Base-by-base conservation (phyloP, 2,888 invertebrate species). In the Chrysopilus asiliformis region DNA sequence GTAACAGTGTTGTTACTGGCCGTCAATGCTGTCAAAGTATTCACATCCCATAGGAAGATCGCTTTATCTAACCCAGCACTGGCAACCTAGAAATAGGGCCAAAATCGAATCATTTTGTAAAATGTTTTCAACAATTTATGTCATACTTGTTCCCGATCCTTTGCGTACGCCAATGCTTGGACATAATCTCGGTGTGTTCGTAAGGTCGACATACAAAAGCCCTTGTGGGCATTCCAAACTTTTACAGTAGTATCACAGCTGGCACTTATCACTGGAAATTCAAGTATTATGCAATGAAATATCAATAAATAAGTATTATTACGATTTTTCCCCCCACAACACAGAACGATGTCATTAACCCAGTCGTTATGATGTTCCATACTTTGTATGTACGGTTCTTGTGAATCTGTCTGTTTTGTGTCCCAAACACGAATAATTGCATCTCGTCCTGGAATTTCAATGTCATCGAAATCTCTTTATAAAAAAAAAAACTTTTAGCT, bases 351-450 rank as follows among this genome's bases (percentile, higher is more conserved):
- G 65, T 98, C 98, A 65, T 98, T 98, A 32, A 98, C 95, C 98
- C 98, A 98, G 64, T 98, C 98, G 3, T 95, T 97, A 60, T 98
- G 98, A 64, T 98, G 97, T 60, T 98, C 97, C 93, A 99, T 91
- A 19, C 94, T 91, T 56, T 91, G 87, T 42, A 90, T 72, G 57
- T 91, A 95, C 35, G 76, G 76, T 46, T 85, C 82, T 48, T 67
- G 71, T 22, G 70, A 60, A 27, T 71, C 72, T 22, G 45, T 45
- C 3, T 32, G 60, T 15, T 67, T 67, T 8, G 76, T 74, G 59
- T 85, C 80, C 80, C 87, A 91, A 52, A 84, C 91, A 55, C 98
- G 72, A 51, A 98, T 93, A 54, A 97, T 93, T 36, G 94, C 91
- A 67, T 98, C 98, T 41, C 95, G 72, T 34, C 95, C 94, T 50